Conservation (phyloP, 1,140 invertebrate genomes). For the Mizuhopecten yessoensis region DNA sequence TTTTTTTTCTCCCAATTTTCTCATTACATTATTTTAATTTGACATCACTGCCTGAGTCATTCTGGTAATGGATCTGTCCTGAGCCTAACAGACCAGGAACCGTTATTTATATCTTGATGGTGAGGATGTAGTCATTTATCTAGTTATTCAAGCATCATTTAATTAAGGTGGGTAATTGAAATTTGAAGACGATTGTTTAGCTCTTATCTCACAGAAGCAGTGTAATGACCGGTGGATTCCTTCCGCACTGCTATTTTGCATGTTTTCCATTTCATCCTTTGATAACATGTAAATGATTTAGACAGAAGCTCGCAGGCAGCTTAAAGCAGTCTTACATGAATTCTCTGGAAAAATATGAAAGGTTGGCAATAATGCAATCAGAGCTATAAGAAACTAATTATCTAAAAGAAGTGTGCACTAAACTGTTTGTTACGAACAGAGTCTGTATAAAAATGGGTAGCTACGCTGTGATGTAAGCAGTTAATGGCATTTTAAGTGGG, state of each 20-base stretch:
- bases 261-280: slow-evolving; percentile 20
- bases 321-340: not conserved
- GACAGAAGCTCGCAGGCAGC: not conserved
- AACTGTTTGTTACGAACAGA: no score
- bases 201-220: slow-evolving; percentile 12
- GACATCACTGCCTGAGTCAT: not conserved
- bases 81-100: not conserved
- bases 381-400: not conserved
- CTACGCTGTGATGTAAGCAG: no score
- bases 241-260: not conserved
- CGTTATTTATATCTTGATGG: not conserved
- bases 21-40: not conserved
- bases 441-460: no score
- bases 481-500: no score
- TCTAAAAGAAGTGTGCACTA: not conserved
- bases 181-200: slow-evolving; percentile 1
- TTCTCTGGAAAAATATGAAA: not conserved
- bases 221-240: not conserved
- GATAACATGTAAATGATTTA: slow-evolving; percentile 34
- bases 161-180: not conserved
- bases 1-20: not conserved
- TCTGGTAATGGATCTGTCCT: not conserved
- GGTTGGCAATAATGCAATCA: not conserved
- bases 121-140: not conserved
- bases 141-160: not conserved